phyloP scores from a whole-genome alignment of 1,140 invertebrate genomes.

The Atta colombica region DNA sequence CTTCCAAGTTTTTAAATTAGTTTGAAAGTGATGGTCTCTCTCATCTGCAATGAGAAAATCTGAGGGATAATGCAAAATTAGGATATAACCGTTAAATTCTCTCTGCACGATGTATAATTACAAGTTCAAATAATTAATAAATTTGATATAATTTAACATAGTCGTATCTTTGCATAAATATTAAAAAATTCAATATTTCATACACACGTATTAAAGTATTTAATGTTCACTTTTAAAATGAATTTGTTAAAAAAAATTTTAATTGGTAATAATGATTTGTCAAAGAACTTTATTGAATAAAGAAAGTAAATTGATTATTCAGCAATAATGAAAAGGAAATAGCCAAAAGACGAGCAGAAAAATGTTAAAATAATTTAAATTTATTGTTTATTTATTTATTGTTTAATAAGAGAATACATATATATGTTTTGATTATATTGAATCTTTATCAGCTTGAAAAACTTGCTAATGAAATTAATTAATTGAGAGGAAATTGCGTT shows the following conservation, averaged over 20 bases:
- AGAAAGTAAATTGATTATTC: too few species aligned
- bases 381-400: too few species aligned
- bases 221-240: not conserved
- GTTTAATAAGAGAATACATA: too few species aligned
- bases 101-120: not conserved
- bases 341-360: too few species aligned
- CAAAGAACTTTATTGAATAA: not conserved
- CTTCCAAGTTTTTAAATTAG: slow-evolving; percentile 39
- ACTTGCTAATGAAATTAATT: too few species aligned
- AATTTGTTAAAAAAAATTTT: not conserved
- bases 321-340: too few species aligned
- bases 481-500: too few species aligned
- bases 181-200: not conserved
- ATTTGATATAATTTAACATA: not conserved
- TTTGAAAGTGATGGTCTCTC: not conserved
- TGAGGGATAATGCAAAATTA: not conserved
- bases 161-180: not conserved
- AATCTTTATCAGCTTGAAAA: too few species aligned
- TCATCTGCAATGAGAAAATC: not conserved
- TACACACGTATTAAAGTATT: not conserved
- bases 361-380: too few species aligned
- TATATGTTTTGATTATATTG: too few species aligned
- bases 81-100: not conserved
- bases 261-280: not conserved
- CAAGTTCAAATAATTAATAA: not conserved